A percentile compares a stretch with the other conserved stretches of the same genome.
Conservation (phyloP, 1,140 invertebrate species). For the Rhysida immarginata region DNA sequence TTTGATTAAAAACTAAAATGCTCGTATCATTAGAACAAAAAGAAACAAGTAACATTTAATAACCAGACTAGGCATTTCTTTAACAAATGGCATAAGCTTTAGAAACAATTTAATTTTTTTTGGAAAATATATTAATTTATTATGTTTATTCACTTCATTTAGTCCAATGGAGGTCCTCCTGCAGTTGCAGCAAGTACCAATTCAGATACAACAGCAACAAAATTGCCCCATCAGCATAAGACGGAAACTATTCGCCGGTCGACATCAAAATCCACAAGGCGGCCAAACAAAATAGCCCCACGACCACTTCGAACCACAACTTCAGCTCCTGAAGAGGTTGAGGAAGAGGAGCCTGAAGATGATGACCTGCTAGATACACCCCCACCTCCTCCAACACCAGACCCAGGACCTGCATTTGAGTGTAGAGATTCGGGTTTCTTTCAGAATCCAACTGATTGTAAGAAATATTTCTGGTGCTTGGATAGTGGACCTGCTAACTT, state of each 20-base stretch:
- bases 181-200: background rate
- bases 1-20: too few relatives aligned
- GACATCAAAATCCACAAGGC: background rate
- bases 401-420: constrained; percentile 73
- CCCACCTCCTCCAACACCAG: constrained; percentile 72
- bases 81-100: too few relatives aligned
- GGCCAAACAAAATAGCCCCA: background rate
- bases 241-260: background rate
- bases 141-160: too few relatives aligned
- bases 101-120: too few relatives aligned
- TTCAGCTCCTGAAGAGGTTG: background rate
- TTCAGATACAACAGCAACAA: background rate
- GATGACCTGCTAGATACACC: constrained; percentile 44
- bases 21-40: too few relatives aligned
- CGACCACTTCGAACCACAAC: background rate
- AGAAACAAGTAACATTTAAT: too few relatives aligned
- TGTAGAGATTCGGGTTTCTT: constrained; percentile 88
- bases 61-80: too few relatives aligned
- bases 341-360: constrained; percentile 1
- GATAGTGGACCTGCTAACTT: constrained; percentile 73
- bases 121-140: too few relatives aligned
- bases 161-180: too few relatives aligned
- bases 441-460: constrained; percentile 79
- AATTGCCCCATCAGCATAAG: background rate
- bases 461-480: constrained; percentile 89